Conservation (phyloP, 2,888 invertebrate species). For the Iphiclides podalirius region DNA sequence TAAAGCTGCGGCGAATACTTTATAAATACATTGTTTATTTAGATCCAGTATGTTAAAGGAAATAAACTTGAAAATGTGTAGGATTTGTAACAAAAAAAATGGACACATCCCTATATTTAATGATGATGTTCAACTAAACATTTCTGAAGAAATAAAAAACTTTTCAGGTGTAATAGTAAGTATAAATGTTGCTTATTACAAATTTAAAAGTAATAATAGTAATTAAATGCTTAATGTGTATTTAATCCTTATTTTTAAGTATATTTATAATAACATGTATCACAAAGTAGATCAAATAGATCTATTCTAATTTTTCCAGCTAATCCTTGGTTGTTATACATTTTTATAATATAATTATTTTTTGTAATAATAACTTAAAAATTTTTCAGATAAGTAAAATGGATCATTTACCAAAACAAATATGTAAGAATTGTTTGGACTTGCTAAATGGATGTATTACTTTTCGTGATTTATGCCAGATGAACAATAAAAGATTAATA, state of each 20-base stretch:
- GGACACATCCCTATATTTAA: slow-evolving; percentile 64
- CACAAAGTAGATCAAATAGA: no score
- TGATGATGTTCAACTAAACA: slow-evolving; percentile 51
- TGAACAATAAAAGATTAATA: slow-evolving; percentile 46
- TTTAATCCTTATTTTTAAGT: no score
- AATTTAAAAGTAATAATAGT: no score
- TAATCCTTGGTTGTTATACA: no score
- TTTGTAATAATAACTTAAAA: slow-evolving; percentile 51
- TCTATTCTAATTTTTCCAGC: no score
- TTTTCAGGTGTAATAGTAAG: slow-evolving; percentile 64
- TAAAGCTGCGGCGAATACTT: no score
- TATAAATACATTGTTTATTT: no score
- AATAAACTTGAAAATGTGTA: slow-evolving; percentile 43
- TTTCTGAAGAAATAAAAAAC: slow-evolving; percentile 59
- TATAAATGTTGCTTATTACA: no score
- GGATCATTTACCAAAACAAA: slow-evolving; percentile 53
- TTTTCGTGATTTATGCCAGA: slow-evolving; percentile 65
- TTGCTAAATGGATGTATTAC: slow-evolving; percentile 65
- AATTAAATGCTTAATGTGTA: no score
- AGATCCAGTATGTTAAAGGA: no score
- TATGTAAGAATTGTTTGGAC: slow-evolving; percentile 63
- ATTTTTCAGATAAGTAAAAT: slow-evolving; percentile 48
- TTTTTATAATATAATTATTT: no score
- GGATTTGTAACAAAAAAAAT: slow-evolving; percentile 56
- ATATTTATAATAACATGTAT: no score